Evolutionary conservation across 2,888 invertebrate species (phyloP).

Genomic region (Fragum whitleyi): DNA sequence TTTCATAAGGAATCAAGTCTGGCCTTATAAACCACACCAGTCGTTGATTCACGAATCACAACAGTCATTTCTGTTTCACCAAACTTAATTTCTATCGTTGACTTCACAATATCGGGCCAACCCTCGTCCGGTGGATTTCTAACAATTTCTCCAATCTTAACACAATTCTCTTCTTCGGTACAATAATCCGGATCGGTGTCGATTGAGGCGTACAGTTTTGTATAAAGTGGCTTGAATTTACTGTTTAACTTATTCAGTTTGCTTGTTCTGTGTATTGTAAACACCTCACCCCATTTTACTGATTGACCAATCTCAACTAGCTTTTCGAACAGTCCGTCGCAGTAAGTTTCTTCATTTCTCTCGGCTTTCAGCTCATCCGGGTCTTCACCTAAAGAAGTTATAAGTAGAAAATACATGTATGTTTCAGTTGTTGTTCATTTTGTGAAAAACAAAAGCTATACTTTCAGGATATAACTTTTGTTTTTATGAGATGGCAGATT

Average conservation of each 20-base stretch:
- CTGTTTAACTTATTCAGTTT: slow-evolving; percentile 25
- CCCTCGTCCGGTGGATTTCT: slow-evolving; percentile 51
- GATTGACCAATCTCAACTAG: slow-evolving; percentile 51
- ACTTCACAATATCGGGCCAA: slow-evolving; percentile 56
- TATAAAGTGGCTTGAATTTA: slow-evolving; percentile 44
- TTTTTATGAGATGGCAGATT: too few species aligned
- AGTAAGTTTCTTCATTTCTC: slow-evolving; percentile 42
- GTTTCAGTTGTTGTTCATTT: too few species aligned
- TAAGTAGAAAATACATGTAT: too few species aligned
- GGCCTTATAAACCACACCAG: slow-evolving; percentile 40
- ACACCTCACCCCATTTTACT: slow-evolving; percentile 41
- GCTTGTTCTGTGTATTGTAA: slow-evolving; percentile 45
- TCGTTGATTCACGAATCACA: slow-evolving; percentile 33
- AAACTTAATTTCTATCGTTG: slow-evolving; percentile 53
- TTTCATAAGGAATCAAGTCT: slow-evolving; percentile 49
- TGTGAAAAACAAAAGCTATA: too few species aligned
- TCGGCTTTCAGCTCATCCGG: slow-evolving; percentile 44
- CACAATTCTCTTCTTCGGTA: slow-evolving; percentile 45
- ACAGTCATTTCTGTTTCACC: slow-evolving; percentile 58
- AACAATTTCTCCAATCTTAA: slow-evolving; percentile 55
- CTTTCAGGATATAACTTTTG: too few species aligned
- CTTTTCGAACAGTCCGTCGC: slow-evolving; percentile 56
- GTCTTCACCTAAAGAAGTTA: slow-evolving; percentile 29
- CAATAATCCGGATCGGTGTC: slow-evolving; percentile 52
- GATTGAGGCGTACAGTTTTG: slow-evolving; percentile 52